These are phyloP conservation scores for Myodes glareolus DNA, from an alignment of 2,113 vertebrate species.

Conservation along the genomic window DNA sequence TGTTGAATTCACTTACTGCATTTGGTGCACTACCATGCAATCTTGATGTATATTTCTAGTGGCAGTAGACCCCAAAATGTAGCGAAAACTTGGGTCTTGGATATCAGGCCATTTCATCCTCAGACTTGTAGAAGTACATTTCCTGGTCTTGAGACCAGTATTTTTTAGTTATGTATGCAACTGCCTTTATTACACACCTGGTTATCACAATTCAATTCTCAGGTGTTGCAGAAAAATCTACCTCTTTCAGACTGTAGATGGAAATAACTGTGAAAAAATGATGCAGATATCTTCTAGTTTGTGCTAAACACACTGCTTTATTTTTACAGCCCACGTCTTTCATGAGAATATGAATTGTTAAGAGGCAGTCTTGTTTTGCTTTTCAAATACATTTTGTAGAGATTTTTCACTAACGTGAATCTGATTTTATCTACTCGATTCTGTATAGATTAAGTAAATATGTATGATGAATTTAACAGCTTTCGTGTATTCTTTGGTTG, in stretches of 20 bases:
- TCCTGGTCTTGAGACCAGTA: constrained; percentile 75
- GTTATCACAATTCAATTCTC: constrained; percentile 92
- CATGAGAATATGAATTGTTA: constrained; percentile 89
- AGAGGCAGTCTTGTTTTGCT: constrained; percentile 92
- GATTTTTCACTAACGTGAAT: constrained; percentile 91
- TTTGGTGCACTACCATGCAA: constrained; percentile 75
- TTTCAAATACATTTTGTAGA: constrained; percentile 98
- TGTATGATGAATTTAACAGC: constrained; percentile 88
- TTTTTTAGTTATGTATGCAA: constrained; percentile 74
- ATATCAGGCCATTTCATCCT: constrained; percentile 77
- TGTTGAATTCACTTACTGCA: constrained; percentile 70
- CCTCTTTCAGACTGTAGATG: constrained; percentile 94
- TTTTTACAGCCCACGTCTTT: constrained; percentile 91
- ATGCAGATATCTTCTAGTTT: constrained; percentile 90
- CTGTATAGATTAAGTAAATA: constrained; percentile 92
- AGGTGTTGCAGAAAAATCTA: constrained; percentile 97
- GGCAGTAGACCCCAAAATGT: constrained; percentile 72
- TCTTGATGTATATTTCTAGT: constrained; percentile 64
- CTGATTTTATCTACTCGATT: constrained; percentile 91
- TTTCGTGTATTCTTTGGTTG: constrained; percentile 85
- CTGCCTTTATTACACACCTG: constrained; percentile 87
- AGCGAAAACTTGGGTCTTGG: constrained; percentile 64
- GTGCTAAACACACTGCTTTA: constrained; percentile 91
- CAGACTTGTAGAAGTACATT: constrained; percentile 70
- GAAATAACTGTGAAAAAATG: constrained; percentile 94